phyloP scores from a whole-genome alignment of 2,888 invertebrate species.

The Euzophera pinguis region DNA sequence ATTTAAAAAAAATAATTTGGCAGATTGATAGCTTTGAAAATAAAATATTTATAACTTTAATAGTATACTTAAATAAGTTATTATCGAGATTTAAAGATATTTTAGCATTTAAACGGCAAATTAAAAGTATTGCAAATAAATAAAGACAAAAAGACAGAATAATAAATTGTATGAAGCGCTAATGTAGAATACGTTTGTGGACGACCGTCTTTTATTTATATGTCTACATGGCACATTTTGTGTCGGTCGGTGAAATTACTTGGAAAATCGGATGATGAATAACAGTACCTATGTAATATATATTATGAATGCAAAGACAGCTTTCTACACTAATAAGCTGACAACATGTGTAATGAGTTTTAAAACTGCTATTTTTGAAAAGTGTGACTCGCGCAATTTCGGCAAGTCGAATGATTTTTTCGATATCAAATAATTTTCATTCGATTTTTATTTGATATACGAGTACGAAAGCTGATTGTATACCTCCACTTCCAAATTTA shows the following conservation, averaged over 20 bases:
- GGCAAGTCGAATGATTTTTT: too few relatives aligned
- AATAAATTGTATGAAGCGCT: not conserved
- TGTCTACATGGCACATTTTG: conserved; percentile 69
- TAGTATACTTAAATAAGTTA: too few relatives aligned
- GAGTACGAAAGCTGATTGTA: not conserved
- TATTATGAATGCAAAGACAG: too few relatives aligned
- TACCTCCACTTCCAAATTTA: too few relatives aligned
- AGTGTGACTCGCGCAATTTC: too few relatives aligned
- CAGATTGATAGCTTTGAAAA: too few relatives aligned
- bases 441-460: not conserved
- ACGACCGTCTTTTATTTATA: conserved; percentile 19
- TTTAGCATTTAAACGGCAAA: too few relatives aligned
- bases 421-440: too few relatives aligned
- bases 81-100: too few relatives aligned
- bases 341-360: not conserved
- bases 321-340: not conserved
- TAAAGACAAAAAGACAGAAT: not conserved
- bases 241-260: conserved; percentile 25
- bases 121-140: too few relatives aligned
- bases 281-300: not conserved
- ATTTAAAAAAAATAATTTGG: too few relatives aligned
- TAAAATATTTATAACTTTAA: too few relatives aligned
- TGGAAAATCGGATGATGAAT: not conserved
- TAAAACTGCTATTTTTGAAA: not conserved
- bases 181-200: not conserved